phyloP scores from a whole-genome alignment of 2,113 vertebrate genomes.

The Sakesphorus luctuosus region DNA sequence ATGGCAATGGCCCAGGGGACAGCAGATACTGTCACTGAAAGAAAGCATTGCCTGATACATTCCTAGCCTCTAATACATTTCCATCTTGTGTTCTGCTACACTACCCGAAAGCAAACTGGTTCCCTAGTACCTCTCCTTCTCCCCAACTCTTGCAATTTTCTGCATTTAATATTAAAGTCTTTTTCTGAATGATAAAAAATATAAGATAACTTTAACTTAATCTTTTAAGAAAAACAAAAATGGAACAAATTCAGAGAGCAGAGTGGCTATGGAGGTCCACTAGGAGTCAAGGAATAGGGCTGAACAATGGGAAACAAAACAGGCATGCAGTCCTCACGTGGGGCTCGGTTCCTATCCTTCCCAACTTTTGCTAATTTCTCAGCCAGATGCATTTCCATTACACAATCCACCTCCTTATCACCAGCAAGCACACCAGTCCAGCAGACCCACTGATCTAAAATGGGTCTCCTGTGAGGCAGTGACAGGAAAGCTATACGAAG shows the following conservation, averaged over 20 bases:
- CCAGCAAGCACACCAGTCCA: not conserved
- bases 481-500: slow-evolving; percentile 21
- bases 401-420: slow-evolving; percentile 13
- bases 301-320: not conserved
- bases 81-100: not conserved
- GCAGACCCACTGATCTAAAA: slow-evolving; percentile 7
- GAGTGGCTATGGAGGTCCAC: not conserved
- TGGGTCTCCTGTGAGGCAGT: not conserved
- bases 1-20: not conserved
- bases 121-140: not conserved
- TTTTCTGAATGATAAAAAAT: not conserved
- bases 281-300: not conserved
- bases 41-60: not conserved
- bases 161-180: not conserved
- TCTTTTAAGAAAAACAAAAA: not conserved
- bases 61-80: not conserved
- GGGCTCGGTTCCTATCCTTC: not conserved
- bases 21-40: not conserved
- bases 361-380: not conserved
- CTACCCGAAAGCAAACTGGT: not conserved
- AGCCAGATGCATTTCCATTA: slow-evolving; percentile 22
- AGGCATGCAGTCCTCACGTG: not conserved
- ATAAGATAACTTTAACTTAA: not conserved
- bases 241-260: not conserved
- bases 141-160: not conserved